Evolutionary conservation across 2,888 invertebrate genomes (phyloP).

Genomic region (Dasysyrphus tricinctus): DNA sequence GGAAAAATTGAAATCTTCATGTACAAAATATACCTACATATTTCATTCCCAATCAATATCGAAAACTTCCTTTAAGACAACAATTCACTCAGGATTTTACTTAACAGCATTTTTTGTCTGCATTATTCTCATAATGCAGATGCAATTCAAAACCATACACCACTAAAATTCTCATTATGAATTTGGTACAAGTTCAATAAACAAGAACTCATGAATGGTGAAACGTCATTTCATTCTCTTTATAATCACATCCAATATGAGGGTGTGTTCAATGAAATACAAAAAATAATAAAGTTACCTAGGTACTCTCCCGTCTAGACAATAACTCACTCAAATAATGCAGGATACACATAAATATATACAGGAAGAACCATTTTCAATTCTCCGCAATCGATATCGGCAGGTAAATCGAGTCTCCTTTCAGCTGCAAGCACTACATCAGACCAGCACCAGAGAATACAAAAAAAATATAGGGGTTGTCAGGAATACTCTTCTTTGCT

Average conservation of each 20-base stretch:
- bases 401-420: constrained; percentile 63
- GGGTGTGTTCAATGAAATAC: constrained; percentile 43
- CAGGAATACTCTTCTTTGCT: constrained; percentile 22
- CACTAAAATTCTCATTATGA: constrained; percentile 37
- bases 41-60: constrained; percentile 1
- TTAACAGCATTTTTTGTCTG: not conserved
- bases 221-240: constrained; percentile 13
- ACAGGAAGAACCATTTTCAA: constrained; percentile 32
- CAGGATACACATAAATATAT: constrained; percentile 6
- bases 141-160: constrained; percentile 29
- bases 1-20: not conserved
- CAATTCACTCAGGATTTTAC: not conserved
- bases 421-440: constrained; percentile 56
- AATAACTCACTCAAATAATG: constrained; percentile 58
- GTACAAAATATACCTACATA: not conserved
- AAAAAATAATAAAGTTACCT: constrained; percentile 32
- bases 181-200: constrained; percentile 25
- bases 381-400: constrained; percentile 40
- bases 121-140: constrained; percentile 15
- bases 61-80: not conserved
- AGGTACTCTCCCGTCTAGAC: constrained; percentile 68
- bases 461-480: constrained; percentile 38
- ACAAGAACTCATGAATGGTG: not conserved
- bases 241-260: constrained; percentile 42
- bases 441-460: constrained; percentile 1